Conservation (phyloP, 1,140 invertebrate species). For the Pararge aegeria region DNA sequence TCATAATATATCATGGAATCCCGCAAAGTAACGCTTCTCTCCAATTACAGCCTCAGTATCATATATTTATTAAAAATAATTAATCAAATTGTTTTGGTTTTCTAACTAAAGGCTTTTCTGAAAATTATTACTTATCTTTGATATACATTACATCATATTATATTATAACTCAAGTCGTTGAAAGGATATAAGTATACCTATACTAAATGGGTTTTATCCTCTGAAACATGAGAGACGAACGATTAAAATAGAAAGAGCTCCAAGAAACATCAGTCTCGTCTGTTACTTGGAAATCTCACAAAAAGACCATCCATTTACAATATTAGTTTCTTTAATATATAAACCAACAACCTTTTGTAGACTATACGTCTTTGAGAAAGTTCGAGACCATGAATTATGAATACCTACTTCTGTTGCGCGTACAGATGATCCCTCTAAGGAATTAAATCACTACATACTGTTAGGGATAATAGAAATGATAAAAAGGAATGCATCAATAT, state of each 20-base stretch:
- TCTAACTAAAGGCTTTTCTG: no score
- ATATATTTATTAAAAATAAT: no score
- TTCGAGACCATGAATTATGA: not conserved
- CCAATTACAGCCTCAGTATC: no score
- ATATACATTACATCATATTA: no score
- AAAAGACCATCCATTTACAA: slow-evolving; percentile 17
- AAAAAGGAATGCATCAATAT: no score
- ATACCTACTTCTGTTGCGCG: not conserved
- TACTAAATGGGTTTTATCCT: not conserved
- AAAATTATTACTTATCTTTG: no score
- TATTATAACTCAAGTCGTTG: no score
- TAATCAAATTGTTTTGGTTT: no score
- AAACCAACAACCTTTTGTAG: not conserved
- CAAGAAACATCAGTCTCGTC: not conserved
- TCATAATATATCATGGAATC: no score
- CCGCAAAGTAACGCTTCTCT: no score
- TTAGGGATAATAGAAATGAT: no score
- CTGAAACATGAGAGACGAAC: not conserved
- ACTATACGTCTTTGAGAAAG: not conserved
- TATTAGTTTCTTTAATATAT: slow-evolving; percentile 12
- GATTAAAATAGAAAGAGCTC: slow-evolving; percentile 1
- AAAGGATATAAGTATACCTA: no score
- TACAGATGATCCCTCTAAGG: not conserved
- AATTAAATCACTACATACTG: not conserved
- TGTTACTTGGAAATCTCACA: not conserved